phyloP scores from a whole-genome alignment of 2,113 vertebrate genomes.

The Neolamprologus cancellatus region DNA sequence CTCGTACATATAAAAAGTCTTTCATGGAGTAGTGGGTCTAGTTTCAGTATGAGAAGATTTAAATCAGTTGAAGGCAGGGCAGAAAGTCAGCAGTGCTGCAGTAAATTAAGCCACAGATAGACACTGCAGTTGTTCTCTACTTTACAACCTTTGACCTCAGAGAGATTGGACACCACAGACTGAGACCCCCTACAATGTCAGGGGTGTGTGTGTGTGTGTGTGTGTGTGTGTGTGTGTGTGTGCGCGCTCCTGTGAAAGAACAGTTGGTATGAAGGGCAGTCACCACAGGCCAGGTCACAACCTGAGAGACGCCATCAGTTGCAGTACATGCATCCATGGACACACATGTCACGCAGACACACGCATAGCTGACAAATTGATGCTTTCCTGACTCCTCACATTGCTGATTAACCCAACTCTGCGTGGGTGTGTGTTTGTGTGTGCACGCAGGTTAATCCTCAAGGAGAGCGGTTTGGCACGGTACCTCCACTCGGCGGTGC shows the following conservation, averaged over 20 bases:
- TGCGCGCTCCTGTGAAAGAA: not conserved
- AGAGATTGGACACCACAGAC: not conserved
- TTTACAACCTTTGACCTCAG: constrained; percentile 14
- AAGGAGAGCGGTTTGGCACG: constrained; percentile 81
- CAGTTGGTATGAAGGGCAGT: constrained; percentile 41
- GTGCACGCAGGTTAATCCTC: constrained; percentile 78
- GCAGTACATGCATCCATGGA: not conserved
- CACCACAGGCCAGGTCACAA: constrained; percentile 22
- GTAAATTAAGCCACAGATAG: not conserved
- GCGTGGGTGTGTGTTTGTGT: not conserved
- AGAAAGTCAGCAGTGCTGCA: not conserved
- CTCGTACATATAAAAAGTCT: not conserved
- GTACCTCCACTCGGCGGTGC: constrained; percentile 84
- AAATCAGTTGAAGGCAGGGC: not conserved
- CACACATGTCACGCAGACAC: not conserved
- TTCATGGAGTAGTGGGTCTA: accelerated
- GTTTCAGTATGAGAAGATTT: not conserved
- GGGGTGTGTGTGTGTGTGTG: not conserved
- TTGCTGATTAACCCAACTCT: not conserved
- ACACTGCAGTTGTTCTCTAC: constrained; percentile 16
- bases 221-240: not conserved
- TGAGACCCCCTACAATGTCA: not conserved
- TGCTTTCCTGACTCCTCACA: not conserved
- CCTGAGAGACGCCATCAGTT: constrained; percentile 10
- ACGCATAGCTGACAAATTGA: not conserved